phyloP scores from a whole-genome alignment of 2,888 invertebrate genomes.

The Geotrupes spiniger region DNA sequence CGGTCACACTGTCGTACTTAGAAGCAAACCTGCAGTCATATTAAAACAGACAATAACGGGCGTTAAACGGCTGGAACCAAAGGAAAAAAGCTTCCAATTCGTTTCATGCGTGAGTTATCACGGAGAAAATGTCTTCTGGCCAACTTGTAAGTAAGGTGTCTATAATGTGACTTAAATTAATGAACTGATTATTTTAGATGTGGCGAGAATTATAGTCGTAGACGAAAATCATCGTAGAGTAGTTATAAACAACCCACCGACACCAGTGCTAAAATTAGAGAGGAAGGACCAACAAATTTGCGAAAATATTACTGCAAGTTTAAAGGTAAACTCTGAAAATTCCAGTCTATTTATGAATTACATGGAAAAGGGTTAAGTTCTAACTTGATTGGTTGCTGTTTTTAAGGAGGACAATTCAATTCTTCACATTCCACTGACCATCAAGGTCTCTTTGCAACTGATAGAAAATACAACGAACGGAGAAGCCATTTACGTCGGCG shows the following conservation, averaged over 20 bases:
- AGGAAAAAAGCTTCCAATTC: conserved; percentile 15
- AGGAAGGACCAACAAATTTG: conserved; percentile 4
- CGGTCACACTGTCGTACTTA: conserved; percentile 55
- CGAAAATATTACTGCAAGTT: not conserved
- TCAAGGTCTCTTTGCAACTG: conserved; percentile 26
- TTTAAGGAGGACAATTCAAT: conserved; percentile 2
- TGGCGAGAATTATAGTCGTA: conserved; percentile 22
- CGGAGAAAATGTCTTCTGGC: not conserved
- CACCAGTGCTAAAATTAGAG: conserved; percentile 8
- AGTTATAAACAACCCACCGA: too few species aligned
- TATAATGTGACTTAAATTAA: not conserved
- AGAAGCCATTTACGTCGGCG: conserved; percentile 22
- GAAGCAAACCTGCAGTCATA: conserved; percentile 45
- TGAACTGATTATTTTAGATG: conserved; percentile 18
- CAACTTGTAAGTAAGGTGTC: conserved; percentile 3
- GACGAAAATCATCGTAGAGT: conserved; percentile 16
- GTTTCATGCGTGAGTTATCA: conserved; percentile 12
- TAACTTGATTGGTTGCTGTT: not conserved
- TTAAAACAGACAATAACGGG: conserved; percentile 20
- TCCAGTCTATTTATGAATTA: too few species aligned
- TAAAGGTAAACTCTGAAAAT: conserved; percentile 3
- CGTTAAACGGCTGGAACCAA: conserved; percentile 13
- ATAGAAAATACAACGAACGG: conserved; percentile 12
- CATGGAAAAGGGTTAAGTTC: too few species aligned
- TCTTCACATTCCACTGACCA: conserved; percentile 28